Percentiles rank a stretch among this genome's conserved stretches.
phyloP scores from a whole-genome alignment of 1,140 invertebrate species.

The Meloidogyne floridensis region DNA sequence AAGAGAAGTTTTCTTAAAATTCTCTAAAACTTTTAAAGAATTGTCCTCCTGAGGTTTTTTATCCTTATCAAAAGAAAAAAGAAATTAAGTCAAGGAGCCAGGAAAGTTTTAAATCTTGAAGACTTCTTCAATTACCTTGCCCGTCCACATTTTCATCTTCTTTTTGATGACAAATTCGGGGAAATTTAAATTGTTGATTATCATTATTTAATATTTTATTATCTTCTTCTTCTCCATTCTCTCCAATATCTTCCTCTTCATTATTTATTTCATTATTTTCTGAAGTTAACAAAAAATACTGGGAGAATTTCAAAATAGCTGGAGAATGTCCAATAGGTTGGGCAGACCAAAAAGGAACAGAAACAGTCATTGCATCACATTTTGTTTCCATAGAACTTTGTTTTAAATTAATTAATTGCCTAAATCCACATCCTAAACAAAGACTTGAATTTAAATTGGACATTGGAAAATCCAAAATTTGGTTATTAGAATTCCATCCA shows the following conservation, averaged over 20 bases:
- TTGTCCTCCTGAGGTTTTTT: too few species aligned
- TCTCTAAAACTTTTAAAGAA: too few species aligned
- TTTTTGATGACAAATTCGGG: conserved; percentile 8
- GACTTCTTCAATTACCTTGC: too few species aligned
- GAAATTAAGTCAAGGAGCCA: too few species aligned
- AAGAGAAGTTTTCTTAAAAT: not conserved
- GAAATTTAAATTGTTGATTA: not conserved
- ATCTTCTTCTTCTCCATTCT: not conserved
- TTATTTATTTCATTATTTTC: not conserved
- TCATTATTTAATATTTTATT: not conserved
- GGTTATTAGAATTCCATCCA: not conserved
- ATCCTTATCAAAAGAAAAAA: too few species aligned
- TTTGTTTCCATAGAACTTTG: not conserved
- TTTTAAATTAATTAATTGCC: conserved; percentile 6
- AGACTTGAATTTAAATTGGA: conserved; percentile 3
- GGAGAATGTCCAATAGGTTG: conserved; percentile 7
- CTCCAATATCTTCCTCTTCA: conserved; percentile 3
- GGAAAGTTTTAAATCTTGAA: too few species aligned
- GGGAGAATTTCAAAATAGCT: not conserved
- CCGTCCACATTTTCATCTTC: not conserved
- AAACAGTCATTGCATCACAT: conserved; percentile 16
- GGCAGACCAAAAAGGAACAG: not conserved
- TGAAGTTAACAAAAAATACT: conserved; percentile 13
- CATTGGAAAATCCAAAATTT: conserved; percentile 13
- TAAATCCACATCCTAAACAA: conserved; percentile 27